Base-by-base conservation (phyloP, 1,140 invertebrate species). In the Ips typographus region DNA sequence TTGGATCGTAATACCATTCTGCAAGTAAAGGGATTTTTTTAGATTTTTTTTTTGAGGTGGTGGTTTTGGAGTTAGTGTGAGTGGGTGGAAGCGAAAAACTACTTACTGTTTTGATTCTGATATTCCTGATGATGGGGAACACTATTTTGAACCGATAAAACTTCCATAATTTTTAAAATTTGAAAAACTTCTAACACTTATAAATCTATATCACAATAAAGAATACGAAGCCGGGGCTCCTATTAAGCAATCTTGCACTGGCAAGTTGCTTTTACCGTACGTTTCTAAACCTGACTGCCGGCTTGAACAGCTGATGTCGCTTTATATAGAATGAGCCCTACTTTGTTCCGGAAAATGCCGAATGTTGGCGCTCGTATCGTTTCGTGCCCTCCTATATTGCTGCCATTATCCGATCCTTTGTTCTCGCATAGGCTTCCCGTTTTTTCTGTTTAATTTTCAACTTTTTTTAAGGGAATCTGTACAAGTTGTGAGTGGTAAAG, bases 1-100 rank as follows among this genome's bases (percentile, higher is more conserved):
- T 76, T 2, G 74, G 73, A 65, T 76, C 75, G 70, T 75, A 77
- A 68, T 80, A 76, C 74, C 76, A 74, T 65, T 74, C 75, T 75
- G 65, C 1, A 74, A 75, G 53, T 39, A 60, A 68, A 55, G 59
- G 39, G 61, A 51, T 22, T 22, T 22, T 22, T 22, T 22, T 22
- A 22, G 22, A 39, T 36, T 41, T 8, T 6, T 60, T 68, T 2
- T 39, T 59, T 41, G 38, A 4, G 22, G 40, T 22, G n/a, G 39
- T 8, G 5, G 43, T 55, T 62, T 40, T 60, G 44, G 3, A 3
- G 3, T 3, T 0, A 55, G 52, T 8, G 52, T 55, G 52, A 22
- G 37, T 52, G 22, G 22, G 22, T 22, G 22, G 22, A 22, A 22
- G 22, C 22, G 22, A 22, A 22, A 22, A 22, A 22, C 22, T 22